Conservation (phyloP, 1,140 invertebrate species). For the Cydia fagiglandana region DNA sequence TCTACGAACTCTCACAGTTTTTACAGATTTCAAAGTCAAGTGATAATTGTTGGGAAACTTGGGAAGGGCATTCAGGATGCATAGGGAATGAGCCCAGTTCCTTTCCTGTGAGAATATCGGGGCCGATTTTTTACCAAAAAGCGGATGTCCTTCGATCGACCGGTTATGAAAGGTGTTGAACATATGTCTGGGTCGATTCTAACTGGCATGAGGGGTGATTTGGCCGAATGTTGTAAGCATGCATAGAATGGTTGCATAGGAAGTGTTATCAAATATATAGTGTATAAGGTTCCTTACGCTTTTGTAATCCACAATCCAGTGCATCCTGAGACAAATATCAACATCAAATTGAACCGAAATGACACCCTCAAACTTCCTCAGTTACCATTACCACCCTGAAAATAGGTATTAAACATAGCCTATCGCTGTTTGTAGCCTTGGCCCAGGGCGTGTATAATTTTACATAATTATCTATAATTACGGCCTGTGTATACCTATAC, state of each 20-base stretch:
- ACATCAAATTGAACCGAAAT: too few relatives aligned
- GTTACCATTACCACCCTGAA: too few relatives aligned
- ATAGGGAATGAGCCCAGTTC: neutral
- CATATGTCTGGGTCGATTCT: conserved; percentile 70
- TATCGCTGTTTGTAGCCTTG: too few relatives aligned
- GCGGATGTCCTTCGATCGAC: conserved; percentile 77
- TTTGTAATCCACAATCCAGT: neutral
- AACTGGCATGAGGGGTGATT: conserved; percentile 34
- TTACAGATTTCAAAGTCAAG: conserved; percentile 31
- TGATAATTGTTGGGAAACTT: neutral
- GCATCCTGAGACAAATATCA: neutral
- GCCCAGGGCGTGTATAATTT: too few relatives aligned
- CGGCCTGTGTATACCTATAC: too few relatives aligned
- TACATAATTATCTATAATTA: too few relatives aligned
- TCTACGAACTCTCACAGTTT: neutral
- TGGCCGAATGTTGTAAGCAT: neutral
- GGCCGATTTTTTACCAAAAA: conserved; percentile 75
- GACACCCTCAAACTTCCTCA: too few relatives aligned
- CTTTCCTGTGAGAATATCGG: conserved; percentile 76
- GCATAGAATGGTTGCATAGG: neutral
- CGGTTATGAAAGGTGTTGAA: conserved; percentile 79
- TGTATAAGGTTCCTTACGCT: neutral
- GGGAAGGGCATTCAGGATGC: neutral
- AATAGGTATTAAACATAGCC: too few relatives aligned
- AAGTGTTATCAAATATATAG: neutral